Conservation (phyloP, 2,888 invertebrate genomes). For the Cryptus armator region DNA sequence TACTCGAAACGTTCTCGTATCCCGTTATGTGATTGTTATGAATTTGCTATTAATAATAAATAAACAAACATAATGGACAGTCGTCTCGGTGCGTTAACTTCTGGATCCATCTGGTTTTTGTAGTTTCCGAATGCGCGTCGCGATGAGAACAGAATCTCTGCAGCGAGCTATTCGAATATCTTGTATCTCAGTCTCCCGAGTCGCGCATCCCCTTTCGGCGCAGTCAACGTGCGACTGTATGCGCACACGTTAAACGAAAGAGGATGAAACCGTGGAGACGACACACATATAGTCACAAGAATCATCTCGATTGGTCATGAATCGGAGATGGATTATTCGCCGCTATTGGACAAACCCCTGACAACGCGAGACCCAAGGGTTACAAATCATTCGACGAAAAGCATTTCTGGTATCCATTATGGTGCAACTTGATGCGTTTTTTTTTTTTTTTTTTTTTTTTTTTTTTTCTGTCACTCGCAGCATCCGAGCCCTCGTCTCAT, state of each 20-base stretch:
- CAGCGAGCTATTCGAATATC: background rate
- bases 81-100: constrained; percentile 83
- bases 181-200: constrained; percentile 9
- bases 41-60: constrained; percentile 85
- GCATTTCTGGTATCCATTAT: constrained; percentile 55
- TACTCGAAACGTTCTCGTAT: constrained; percentile 56
- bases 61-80: constrained; percentile 83
- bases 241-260: constrained; percentile 44
- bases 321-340: constrained; percentile 49
- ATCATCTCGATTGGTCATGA: constrained; percentile 66
- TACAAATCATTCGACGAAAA: constrained; percentile 67
- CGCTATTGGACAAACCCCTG: constrained; percentile 57
- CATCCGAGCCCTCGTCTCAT: background rate
- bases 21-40: constrained; percentile 84
- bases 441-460: constrained; percentile 21
- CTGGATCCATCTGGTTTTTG: constrained; percentile 81
- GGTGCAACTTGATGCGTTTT: constrained; percentile 37
- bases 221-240: constrained; percentile 61
- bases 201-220: constrained; percentile 24
- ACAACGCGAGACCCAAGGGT: constrained; percentile 47
- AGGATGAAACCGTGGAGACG: constrained; percentile 17
- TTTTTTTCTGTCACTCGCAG: constrained; percentile 15
- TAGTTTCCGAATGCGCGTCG: constrained; percentile 3
- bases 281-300: constrained; percentile 2
- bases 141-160: constrained; percentile 17